Conservation (phyloP, 2,888 invertebrate species). For the Myathropa florea region DNA sequence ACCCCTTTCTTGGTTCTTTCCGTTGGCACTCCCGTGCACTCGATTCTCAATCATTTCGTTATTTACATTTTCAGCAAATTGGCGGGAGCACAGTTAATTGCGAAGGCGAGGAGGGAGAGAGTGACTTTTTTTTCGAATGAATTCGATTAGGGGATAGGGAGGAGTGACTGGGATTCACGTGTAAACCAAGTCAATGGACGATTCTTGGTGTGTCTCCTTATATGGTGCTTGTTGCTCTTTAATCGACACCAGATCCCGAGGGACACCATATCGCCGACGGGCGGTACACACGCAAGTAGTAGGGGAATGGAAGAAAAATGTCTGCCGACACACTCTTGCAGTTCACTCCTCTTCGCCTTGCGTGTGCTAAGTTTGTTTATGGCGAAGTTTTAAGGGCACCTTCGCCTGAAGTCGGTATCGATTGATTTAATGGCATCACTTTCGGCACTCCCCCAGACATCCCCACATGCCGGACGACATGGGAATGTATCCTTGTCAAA, state of each 20-base stretch:
- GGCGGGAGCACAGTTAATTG: conserved; percentile 5
- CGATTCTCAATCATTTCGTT: not conserved
- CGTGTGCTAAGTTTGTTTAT: not conserved
- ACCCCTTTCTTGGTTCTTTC: not conserved
- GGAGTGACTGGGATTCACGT: too few relatives aligned
- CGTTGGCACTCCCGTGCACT: not conserved
- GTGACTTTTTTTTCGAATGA: too few relatives aligned
- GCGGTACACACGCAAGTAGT: not conserved
- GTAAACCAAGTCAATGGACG: too few relatives aligned
- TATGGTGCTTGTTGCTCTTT: not conserved
- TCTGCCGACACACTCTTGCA: not conserved
- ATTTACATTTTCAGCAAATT: not conserved
- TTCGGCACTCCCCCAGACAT: not conserved
- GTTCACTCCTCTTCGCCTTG: not conserved
- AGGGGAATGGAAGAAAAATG: too few relatives aligned
- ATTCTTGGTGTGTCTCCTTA: too few relatives aligned
- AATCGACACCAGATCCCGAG: not conserved
- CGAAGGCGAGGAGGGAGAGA: not conserved
- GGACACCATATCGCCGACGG: not conserved
- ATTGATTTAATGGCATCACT: not conserved
- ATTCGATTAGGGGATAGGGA: too few relatives aligned
- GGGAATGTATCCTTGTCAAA: not conserved
- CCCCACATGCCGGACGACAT: not conserved
- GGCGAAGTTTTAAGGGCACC: not conserved
- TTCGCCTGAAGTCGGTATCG: not conserved